Evolutionary conservation across 2,797 vertebrate species (phyloP), one percentile per base, ranked within the genome.

Genomic region (Linurgus olivaceus): DNA sequence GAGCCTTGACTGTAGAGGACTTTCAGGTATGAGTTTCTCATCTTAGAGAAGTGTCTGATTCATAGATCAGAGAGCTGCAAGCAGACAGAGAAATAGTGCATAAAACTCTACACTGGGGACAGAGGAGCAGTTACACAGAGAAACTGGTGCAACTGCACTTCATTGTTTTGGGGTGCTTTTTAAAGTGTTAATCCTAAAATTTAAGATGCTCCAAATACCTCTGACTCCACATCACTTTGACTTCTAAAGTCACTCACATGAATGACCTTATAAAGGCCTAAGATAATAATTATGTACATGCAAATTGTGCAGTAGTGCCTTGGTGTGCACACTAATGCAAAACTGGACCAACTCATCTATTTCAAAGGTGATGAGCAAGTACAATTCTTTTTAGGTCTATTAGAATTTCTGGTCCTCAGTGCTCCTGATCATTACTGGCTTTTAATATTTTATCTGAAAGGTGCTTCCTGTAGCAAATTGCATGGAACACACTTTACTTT

Each of bases 391-490:
- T 59, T 51, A 84, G 61, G 35, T 45, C 15, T 63, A 9, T 72
- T 84, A 76, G 33, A 81, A 55, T 61, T 87, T 86, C 55, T 82
- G 31, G 17, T 92, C 12, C 28, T 90, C 25, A 44, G 13, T 73
- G 61, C 42, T 86, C 35, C 57, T 87, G 48, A 71, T 88, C 58
- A 50, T 94, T 79, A 75, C 26, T 65, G 28, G 40, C 45, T 94
- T 94, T 93, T 77, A 90, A 71, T 82, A 44, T 93, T 91, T 96
- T 71, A 48, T 62, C 80, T 77, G 57, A 80, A 94, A 86, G 47
- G 38, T 80, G 68, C 25, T 90, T 89, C 14, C 8, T 52, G 58
- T 80, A 80, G 68, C 52, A 91, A 94, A 94, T 65, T 77, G 54
- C 57, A 77, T 58, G 85, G 65, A 88, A 88, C 75, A 52, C 33